Conservation (phyloP, 1,140 invertebrate species). For the Magallana gigas region DNA sequence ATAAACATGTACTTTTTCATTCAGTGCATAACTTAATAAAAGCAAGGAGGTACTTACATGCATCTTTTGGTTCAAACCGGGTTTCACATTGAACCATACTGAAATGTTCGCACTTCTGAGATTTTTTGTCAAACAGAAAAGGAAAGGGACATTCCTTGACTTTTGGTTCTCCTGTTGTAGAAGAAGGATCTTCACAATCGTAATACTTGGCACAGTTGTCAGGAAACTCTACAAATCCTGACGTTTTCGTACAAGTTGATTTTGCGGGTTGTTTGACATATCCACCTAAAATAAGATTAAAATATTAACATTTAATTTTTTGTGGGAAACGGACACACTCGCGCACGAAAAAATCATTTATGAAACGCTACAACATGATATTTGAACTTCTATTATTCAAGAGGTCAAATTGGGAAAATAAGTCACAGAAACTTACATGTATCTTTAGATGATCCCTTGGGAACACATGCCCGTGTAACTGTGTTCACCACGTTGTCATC, state of each 20-base stretch:
- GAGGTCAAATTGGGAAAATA: background rate
- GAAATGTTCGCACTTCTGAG: background rate
- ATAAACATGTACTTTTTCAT: background rate
- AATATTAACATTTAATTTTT: background rate
- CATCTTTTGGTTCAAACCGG: conserved; percentile 14
- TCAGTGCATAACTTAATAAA: too few relatives aligned
- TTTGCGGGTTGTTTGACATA: background rate
- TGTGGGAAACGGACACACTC: too few relatives aligned
- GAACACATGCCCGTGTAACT: background rate
- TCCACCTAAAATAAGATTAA: background rate
- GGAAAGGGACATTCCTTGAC: conserved; percentile 29
- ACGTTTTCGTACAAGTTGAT: background rate
- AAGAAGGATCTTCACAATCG: background rate
- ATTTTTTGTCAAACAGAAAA: conserved; percentile 30
- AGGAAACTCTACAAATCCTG: background rate
- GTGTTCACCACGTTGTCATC: background rate
- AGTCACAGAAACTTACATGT: background rate
- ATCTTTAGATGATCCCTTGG: conserved; percentile 7
- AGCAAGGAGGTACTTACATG: conserved; percentile 8
- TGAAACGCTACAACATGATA: too few relatives aligned
- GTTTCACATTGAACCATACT: conserved; percentile 23
- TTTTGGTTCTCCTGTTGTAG: conserved; percentile 4
- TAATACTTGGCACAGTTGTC: background rate
- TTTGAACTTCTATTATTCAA: too few relatives aligned
- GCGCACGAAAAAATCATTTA: too few relatives aligned